A percentile compares a stretch with the other conserved stretches of the same genome.
These are phyloP conservation scores for Melanotaenia boesemani DNA, from an alignment of 2,797 vertebrate genomes.

Conservation along the genomic window DNA sequence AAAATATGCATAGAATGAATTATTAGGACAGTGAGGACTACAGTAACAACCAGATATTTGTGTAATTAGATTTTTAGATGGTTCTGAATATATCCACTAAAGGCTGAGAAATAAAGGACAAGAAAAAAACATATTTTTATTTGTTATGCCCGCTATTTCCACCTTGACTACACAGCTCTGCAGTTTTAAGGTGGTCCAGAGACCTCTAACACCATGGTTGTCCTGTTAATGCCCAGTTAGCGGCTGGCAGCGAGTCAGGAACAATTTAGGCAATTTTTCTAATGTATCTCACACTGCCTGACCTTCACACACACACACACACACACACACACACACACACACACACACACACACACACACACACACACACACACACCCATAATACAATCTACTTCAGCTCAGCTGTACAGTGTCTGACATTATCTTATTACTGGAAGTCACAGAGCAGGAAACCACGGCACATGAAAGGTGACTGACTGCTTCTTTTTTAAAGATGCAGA, in stretches of 20 bases:
- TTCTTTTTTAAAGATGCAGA: neutral
- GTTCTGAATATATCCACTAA: neutral
- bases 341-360: no score
- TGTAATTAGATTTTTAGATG: neutral
- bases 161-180: constrained; percentile 13
- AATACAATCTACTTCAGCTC: constrained; percentile 27
- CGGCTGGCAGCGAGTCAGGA: constrained; percentile 36
- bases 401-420: neutral
- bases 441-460: neutral
- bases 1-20: neutral
- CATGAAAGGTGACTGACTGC: neutral
- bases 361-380: constrained; percentile 24
- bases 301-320: constrained; percentile 49
- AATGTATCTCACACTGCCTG: constrained; percentile 49
- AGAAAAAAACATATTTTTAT: neutral
- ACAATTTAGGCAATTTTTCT: constrained; percentile 49
- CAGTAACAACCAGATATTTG: neutral
- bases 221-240: constrained; percentile 13
- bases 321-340: no score
- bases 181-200: constrained; percentile 1
- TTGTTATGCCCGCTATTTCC: constrained; percentile 8
- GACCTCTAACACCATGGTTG: constrained; percentile 23
- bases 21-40: neutral
- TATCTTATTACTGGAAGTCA: constrained; percentile 27
- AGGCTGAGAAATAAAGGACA: neutral